Base-by-base conservation (phyloP, 2,797 vertebrate genomes). In the Falco berigora region DNA sequence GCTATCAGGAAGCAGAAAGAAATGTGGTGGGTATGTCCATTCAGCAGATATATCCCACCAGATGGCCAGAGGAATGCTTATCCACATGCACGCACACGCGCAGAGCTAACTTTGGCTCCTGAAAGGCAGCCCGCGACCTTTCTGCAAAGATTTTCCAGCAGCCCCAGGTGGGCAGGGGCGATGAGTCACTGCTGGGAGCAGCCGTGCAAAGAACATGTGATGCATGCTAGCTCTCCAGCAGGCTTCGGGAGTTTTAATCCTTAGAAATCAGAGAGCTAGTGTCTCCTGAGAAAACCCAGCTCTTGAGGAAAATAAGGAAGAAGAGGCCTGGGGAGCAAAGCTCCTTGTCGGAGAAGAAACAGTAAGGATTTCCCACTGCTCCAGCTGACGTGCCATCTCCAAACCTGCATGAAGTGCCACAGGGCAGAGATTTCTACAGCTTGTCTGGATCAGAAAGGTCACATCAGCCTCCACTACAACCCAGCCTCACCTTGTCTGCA, bases 171-270 rank as follows among this genome's bases (percentile, higher is more conserved):
- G 97, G 97, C 86, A 84, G 96, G 36, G 88, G 86, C 0, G 28
- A 44, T 88, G 94, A 97, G n/a, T 96, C 95, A 94, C 22, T 74
- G 72, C 75, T 77, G 88, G 93, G 83, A 94, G 90, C 66, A 58
- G 89, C 66, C 46, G 0, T 36, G 64, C 64, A 28, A 22, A 5
- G 64, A 80, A 21, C 69, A 46, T 80, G 63, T 72, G 81, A 74
- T 44, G 79, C 40, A 6, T 13, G 36, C 53, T 17, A 11, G 22
- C 55, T 66, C 83, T 40, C 44, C 62, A 47, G 32, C 66, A 89
- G 36, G 36, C 77, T 94, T 67, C 69, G 21, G 68, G 61, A 88
- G 80, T 14, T 66, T 9, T 81, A 38, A 66, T 93, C 90, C 90
- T 68, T 34, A 53, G 74, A 96, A 95, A 94, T 82, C 50, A 69